Percentiles rank a stretch among this genome's conserved stretches.
phyloP scores from a whole-genome alignment of 1,140 invertebrate genomes.

The Sesamia nonagrioides region DNA sequence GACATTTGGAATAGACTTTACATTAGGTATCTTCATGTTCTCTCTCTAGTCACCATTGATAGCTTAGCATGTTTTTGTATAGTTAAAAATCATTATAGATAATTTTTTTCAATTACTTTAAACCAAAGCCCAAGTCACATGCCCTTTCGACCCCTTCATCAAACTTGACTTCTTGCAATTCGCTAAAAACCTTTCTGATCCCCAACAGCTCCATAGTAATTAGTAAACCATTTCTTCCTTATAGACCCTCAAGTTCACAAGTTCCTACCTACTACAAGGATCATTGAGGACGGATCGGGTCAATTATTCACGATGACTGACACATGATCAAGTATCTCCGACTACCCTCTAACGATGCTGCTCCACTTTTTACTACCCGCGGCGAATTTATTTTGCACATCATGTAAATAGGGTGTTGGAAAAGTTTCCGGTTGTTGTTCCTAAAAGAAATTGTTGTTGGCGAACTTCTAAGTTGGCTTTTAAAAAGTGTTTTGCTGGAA shows the following conservation, averaged over 20 bases:
- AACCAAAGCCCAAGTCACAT: background rate
- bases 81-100: too few relatives aligned
- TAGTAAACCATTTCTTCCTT: constrained; percentile 27
- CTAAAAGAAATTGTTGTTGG: constrained; percentile 16
- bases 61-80: too few relatives aligned
- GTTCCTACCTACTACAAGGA: background rate
- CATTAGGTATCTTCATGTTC: too few relatives aligned
- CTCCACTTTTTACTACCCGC: background rate
- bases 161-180: background rate
- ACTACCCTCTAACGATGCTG: constrained; percentile 23
- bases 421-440: background rate
- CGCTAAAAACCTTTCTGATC: background rate
- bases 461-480: background rate
- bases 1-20: too few relatives aligned
- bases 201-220: constrained; percentile 25
- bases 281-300: constrained; percentile 5
- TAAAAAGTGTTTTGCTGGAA: background rate
- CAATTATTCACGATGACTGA: constrained; percentile 41
- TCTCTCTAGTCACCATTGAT: too few relatives aligned
- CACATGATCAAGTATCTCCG: constrained; percentile 30
- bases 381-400: constrained; percentile 5
- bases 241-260: background rate
- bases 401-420: background rate
- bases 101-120: too few relatives aligned
- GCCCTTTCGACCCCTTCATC: constrained; percentile 10